phyloP scores from a whole-genome alignment of 2,113 vertebrate species.

The Apteryx owenii region DNA sequence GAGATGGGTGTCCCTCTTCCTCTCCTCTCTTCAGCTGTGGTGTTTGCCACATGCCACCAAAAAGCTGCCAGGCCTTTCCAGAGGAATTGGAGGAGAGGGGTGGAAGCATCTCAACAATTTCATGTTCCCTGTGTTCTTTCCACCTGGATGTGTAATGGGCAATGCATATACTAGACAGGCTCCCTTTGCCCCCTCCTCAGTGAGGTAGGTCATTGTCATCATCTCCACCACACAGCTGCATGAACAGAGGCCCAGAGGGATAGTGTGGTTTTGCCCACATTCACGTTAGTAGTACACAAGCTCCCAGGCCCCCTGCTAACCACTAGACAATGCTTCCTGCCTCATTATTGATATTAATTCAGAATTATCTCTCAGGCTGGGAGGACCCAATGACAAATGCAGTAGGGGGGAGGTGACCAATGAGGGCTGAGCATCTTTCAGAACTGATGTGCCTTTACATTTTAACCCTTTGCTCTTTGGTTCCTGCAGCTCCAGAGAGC shows the following conservation, averaged over 20 bases:
- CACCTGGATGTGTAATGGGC: background rate
- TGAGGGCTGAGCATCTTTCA: slow-evolving; percentile 59
- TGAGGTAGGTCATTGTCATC: background rate
- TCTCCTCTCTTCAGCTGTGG: accelerated
- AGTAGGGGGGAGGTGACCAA: background rate
- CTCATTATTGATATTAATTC: slow-evolving; percentile 33
- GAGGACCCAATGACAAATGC: background rate
- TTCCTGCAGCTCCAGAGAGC: background rate
- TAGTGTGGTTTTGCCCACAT: slow-evolving; percentile 45
- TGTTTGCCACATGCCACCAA: background rate
- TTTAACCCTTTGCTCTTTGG: background rate
- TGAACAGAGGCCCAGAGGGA: background rate
- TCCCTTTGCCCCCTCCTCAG: background rate
- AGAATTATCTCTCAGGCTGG: background rate
- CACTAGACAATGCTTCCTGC: slow-evolving; percentile 60
- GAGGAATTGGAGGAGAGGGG: accelerated
- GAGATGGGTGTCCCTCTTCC: accelerated
- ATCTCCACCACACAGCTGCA: background rate
- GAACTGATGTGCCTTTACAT: slow-evolving; percentile 30
- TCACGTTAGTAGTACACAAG: background rate
- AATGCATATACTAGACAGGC: background rate
- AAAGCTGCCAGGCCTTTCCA: background rate
- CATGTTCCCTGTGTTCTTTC: background rate
- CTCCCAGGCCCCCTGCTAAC: slow-evolving; percentile 20
- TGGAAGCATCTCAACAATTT: background rate